Conservation (phyloP, 2,888 invertebrate species). For the Apantesis nais region DNA sequence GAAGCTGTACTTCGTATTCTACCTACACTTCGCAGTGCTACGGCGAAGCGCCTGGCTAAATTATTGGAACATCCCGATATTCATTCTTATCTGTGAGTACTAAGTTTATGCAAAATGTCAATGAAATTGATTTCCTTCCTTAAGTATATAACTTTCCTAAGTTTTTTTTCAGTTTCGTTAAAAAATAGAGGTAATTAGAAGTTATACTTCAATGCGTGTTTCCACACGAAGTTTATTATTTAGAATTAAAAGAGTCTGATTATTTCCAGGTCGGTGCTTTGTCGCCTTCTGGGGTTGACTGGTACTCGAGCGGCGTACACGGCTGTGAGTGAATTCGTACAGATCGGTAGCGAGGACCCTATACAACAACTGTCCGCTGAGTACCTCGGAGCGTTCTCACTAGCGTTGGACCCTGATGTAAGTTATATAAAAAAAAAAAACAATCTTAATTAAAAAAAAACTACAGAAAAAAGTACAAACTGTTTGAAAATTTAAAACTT, state of each 20-base stretch:
- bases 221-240: no score
- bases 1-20: slow-evolving; percentile 41
- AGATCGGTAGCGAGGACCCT: slow-evolving; percentile 49
- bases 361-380: slow-evolving; percentile 38
- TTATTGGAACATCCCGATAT: slow-evolving; percentile 23
- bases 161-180: no score
- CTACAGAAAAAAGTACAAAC: no score
- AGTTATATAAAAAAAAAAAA: neutral
- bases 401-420: slow-evolving; percentile 37
- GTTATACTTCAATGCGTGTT: neutral
- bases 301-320: slow-evolving; percentile 52
- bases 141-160: no score
- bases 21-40: slow-evolving; percentile 46
- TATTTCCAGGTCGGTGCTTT: slow-evolving; percentile 31
- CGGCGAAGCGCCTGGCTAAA: slow-evolving; percentile 17
- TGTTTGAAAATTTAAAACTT: no score
- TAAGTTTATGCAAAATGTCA: no score
- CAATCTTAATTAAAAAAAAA: neutral
- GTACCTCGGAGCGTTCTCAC: slow-evolving; percentile 52
- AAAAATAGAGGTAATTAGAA: no score
- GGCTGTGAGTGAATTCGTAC: slow-evolving; percentile 58
- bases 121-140: no score
- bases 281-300: slow-evolving; percentile 58
- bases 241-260: neutral
- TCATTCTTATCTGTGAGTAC: slow-evolving; percentile 21